A percentile compares a stretch with the other conserved stretches of the same genome.
These are phyloP conservation scores for Xyliphius kryptos DNA, from an alignment of 2,113 vertebrate species.

Conservation along the genomic window DNA sequence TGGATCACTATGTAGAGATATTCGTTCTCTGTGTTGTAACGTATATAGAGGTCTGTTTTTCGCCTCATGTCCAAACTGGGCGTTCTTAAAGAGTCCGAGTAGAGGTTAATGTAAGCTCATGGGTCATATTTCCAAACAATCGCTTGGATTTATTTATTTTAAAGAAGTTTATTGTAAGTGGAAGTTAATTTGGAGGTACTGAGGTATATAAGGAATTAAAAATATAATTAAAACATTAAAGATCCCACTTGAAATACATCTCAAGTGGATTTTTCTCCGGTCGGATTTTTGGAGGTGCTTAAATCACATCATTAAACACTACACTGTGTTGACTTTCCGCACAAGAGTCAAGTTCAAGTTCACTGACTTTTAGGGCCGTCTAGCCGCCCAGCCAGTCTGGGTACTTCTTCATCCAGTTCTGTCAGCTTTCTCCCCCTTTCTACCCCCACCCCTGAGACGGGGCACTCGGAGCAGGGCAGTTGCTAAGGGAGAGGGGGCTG, in stretches of 20 bases:
- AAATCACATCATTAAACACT: slow-evolving; percentile 10
- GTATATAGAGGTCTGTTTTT: slow-evolving; percentile 74
- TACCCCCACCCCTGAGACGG: slow-evolving; percentile 20
- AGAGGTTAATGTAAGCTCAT: too few species aligned
- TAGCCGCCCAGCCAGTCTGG: slow-evolving; percentile 42
- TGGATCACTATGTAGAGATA: slow-evolving; percentile 76
- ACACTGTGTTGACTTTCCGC: slow-evolving; percentile 12
- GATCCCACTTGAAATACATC: neutral
- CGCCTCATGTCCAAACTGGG: slow-evolving; percentile 69
- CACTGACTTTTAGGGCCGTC: slow-evolving; percentile 52
- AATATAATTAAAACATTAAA: neutral
- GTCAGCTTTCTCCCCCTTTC: slow-evolving; percentile 28
- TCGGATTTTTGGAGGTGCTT: neutral
- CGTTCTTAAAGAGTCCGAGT: too few species aligned
- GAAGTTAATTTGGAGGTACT: too few species aligned
- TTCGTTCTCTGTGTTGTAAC: slow-evolving; percentile 82
- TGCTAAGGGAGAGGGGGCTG: slow-evolving; percentile 87
- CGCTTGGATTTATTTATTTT: too few species aligned
- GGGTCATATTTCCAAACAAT: too few species aligned
- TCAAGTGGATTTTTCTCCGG: neutral
- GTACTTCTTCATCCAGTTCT: slow-evolving; percentile 54
- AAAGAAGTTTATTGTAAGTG: too few species aligned
- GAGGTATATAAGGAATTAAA: too few species aligned
- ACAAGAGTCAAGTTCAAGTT: slow-evolving; percentile 71
- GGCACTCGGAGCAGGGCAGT: slow-evolving; percentile 69